Percentiles rank a stretch among this genome's conserved stretches.
These are phyloP conservation scores for Sinocyclocheilus grahami DNA, from an alignment of 2,113 vertebrate genomes.

Conservation along the genomic window DNA sequence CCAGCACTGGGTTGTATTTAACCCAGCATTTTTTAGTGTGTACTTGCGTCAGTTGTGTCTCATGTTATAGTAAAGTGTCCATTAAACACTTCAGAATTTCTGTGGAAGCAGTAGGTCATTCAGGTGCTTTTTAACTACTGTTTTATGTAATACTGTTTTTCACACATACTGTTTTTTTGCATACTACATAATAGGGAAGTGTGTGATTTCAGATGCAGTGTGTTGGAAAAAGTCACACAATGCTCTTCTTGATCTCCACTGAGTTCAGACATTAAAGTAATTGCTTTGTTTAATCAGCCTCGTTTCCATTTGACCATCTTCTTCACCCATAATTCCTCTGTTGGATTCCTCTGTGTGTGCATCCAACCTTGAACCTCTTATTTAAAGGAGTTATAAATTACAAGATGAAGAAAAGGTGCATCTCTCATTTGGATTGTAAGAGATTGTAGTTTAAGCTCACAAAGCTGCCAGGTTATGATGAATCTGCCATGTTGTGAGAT, in stretches of 20 bases:
- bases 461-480: background rate
- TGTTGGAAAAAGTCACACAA: background rate
- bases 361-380: background rate
- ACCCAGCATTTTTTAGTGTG: too few relatives aligned
- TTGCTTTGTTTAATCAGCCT: conserved; percentile 4
- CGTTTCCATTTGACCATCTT: background rate
- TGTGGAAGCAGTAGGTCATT: too few relatives aligned
- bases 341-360: background rate
- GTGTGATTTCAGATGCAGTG: too few relatives aligned
- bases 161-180: too few relatives aligned
- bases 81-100: too few relatives aligned
- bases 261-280: background rate
- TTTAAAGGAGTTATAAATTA: conserved; percentile 20
- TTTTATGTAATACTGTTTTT: too few relatives aligned
- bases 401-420: conserved; percentile 2
- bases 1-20: too few relatives aligned
- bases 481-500: background rate
- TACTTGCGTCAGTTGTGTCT: too few relatives aligned
- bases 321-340: conserved; percentile 14
- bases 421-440: background rate
- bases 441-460: background rate
- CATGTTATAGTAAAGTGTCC: too few relatives aligned
- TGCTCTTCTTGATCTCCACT: background rate
- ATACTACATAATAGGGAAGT: too few relatives aligned
- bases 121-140: too few relatives aligned